Evolutionary conservation across 2,113 vertebrate species (phyloP), one percentile per base, ranked within the genome.

Genomic region (Paedocypris sp.): DNA sequence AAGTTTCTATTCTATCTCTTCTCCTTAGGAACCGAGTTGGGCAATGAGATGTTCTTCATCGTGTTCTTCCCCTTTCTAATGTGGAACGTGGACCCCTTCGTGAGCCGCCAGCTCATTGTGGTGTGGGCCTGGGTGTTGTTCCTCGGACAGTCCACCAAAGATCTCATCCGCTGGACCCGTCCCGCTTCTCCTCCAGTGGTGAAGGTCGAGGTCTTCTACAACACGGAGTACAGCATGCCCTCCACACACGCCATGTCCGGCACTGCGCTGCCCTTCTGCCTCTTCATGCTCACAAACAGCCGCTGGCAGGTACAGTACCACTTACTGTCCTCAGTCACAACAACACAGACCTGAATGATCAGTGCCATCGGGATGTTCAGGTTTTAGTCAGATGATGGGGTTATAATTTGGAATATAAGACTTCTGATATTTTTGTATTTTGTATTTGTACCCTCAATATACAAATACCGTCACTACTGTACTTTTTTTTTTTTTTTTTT

Each of bases 161-260:
- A 98, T 72, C 73, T 99, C 62, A 70, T 98, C 59, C 88, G 95
- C 62, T 92, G 90, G 92, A 93, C 92, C 20, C 83, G 95, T 52
- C 94, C 94, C 8, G 87, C 92, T 10, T 95, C 95, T 12, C 95
- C 94, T 1, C 93, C 95, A 0, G 95, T 94, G 67, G 85, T 97
- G 35, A 98, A 99, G 80, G 85, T 99, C 80, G 95, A 99, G 79
- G 83, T 97, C 59, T 96, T 96, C 82, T 99, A 99, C 82, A 94
- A 94, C 85, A 90, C 92, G 0, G 95, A 99, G 80, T 99, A 99
- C 87, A 91, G 95, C 82, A 93, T 99, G 93, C 95, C 95, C 9
- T 99, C 95, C 71, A 98, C 94, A 0, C 95, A 99, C 67, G 94
- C 95, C 75, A 99, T 99, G 94, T 89, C 95, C 1, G 94, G 94